phyloP scores from a whole-genome alignment of 2,113 vertebrate genomes.

The Menidia beryllina region DNA sequence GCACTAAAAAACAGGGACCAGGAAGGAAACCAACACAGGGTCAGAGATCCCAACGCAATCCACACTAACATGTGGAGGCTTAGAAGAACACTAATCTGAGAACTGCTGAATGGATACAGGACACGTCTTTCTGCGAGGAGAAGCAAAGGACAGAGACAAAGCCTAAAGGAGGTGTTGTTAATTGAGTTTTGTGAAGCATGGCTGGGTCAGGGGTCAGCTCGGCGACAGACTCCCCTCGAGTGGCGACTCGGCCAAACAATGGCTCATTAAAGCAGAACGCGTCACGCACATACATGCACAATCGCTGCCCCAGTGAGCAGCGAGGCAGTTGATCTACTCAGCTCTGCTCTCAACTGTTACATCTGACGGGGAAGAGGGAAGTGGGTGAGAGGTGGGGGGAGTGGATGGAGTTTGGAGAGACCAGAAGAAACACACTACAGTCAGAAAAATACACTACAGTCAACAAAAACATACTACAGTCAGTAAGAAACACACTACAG shows the following conservation, averaged over 20 bases:
- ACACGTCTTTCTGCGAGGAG: conserved; percentile 19
- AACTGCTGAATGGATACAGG: not conserved
- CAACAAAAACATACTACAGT: no score
- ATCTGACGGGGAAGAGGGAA: conserved; percentile 34
- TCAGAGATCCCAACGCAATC: not conserved
- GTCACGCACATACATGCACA: conserved; percentile 49
- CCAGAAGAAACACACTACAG: not conserved
- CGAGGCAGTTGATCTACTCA: conserved; percentile 59
- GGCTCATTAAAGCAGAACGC: conserved; percentile 74
- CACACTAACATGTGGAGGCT: not conserved
- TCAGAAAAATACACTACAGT: accelerated
- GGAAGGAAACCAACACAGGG: not conserved
- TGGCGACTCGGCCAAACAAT: conserved; percentile 67
- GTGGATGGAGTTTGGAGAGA: not conserved
- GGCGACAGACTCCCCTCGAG: conserved; percentile 66
- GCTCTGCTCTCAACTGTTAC: conserved; percentile 44
- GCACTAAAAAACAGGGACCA: conserved; percentile 11
- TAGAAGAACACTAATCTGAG: not conserved
- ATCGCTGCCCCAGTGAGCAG: conserved; percentile 41
- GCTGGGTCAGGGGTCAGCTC: conserved; percentile 67
- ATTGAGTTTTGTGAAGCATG: conserved; percentile 69
- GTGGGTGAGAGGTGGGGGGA: not conserved
- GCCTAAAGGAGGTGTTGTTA: conserved; percentile 53
- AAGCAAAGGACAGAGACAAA: not conserved
- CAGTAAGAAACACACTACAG: no score